Conservation (phyloP, 2,113 vertebrate species). For the Microcebus tavaratra region DNA sequence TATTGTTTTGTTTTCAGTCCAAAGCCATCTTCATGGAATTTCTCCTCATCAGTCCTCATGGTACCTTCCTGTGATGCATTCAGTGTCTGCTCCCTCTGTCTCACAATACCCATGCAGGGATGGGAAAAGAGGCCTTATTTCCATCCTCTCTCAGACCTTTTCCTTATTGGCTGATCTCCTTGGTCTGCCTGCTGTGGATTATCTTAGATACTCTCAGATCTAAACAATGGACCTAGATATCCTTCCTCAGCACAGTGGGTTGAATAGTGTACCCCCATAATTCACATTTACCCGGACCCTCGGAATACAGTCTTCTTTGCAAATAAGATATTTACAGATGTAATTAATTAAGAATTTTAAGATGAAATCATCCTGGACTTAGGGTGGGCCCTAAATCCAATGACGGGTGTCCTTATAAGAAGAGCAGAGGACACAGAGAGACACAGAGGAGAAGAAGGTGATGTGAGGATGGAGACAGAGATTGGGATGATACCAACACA, state of each 20-base stretch:
- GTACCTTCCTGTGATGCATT: background rate
- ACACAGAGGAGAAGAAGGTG: background rate
- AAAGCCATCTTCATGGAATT: background rate
- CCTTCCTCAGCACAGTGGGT: background rate
- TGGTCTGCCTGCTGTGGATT: background rate
- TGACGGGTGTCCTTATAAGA: background rate
- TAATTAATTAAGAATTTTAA: background rate
- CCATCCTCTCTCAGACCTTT: background rate
- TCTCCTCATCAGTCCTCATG: background rate
- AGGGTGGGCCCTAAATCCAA: background rate
- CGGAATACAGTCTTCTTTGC: background rate
- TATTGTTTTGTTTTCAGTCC: background rate
- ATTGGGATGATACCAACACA: background rate
- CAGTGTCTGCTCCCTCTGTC: background rate
- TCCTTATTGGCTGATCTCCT: background rate
- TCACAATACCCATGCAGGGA: background rate
- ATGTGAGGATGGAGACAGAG: background rate
- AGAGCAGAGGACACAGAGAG: background rate
- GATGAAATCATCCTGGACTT: background rate
- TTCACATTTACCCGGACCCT: background rate
- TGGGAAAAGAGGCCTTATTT: background rate
- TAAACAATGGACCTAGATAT: background rate
- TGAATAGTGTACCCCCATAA: background rate
- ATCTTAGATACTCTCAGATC: background rate
- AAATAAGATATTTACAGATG: background rate